Conservation (phyloP, 1,140 invertebrate genomes). For the roundworm (Caenorhabditis elegans) region WBcel235 BX284603.4:5407001-5407500, state of each 20-base stretch:
- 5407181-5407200: too few species aligned
- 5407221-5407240: constrained; percentile 20
- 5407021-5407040: constrained; percentile 13
- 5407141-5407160: neutral
- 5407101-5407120: neutral
- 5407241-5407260: neutral
- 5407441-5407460: too few species aligned
- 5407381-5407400: neutral
- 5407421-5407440: too few species aligned
- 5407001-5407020: neutral
- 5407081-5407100: neutral
- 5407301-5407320: constrained; percentile 1
- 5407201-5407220: neutral
- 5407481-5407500: too few species aligned
- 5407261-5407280: neutral
- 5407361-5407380: neutral
- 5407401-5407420: neutral
- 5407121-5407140: neutral
- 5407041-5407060: constrained; percentile 6
- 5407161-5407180: neutral
- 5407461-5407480: too few species aligned
- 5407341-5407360: neutral
- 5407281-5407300: constrained; percentile 8
- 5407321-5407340: neutral
- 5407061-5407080: neutral